Percentiles rank a stretch among this genome's conserved stretches.
phyloP scores from a whole-genome alignment of 2,888 invertebrate genomes.

The Aquatica leii region DNA sequence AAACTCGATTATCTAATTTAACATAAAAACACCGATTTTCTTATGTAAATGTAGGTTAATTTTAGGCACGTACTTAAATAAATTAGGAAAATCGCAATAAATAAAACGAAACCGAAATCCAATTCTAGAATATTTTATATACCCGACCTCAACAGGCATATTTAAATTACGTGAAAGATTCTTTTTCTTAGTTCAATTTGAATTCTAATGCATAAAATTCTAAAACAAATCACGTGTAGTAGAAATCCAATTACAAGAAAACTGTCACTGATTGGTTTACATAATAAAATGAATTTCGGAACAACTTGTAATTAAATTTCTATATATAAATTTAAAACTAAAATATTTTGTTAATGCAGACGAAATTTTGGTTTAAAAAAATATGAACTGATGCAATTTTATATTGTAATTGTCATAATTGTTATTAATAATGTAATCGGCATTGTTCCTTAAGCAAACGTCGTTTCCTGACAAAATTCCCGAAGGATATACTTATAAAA shows the following conservation, averaged over 20 bases:
- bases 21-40: neutral
- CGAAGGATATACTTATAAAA: no score
- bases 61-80: neutral
- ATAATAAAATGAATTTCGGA: no score
- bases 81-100: conserved; percentile 1
- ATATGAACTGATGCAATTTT: no score
- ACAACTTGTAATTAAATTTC: no score
- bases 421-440: no score
- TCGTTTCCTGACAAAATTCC: no score
- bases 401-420: no score
- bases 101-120: conserved; percentile 8
- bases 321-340: no score
- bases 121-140: conserved; percentile 10
- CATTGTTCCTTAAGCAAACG: no score
- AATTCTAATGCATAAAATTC: conserved; percentile 2
- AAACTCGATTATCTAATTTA: neutral
- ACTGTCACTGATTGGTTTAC: neutral
- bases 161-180: conserved; percentile 8
- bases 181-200: conserved; percentile 1
- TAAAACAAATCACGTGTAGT: conserved; percentile 3
- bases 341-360: no score
- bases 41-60: neutral
- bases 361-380: no score
- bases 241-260: conserved; percentile 5
- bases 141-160: neutral